Base-by-base conservation (phyloP, 2,888 invertebrate genomes). In the Rhamphomyia laevipes region DNA sequence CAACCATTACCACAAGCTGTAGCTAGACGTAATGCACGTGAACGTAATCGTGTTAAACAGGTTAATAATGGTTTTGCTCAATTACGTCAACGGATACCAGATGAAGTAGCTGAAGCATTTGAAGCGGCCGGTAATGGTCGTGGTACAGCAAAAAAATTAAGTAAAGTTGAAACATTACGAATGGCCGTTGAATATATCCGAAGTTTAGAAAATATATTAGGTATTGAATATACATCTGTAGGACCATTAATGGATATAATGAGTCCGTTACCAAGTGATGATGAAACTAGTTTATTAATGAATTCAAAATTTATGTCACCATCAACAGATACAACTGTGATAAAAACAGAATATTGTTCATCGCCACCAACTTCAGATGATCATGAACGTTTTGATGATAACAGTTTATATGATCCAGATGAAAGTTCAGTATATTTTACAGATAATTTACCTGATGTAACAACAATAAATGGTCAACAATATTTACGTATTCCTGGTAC, bases 171-270 rank as follows among this genome's bases (percentile, higher is more conserved):
- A 70, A 92, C 92, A 0, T 68, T 92, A 40, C 76, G 88, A 44
- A 89, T 90, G 83, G 92, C 91, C 9, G 89, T 92, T 1, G 90
- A 91, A 62, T 92, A 92, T 62, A 92, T 92, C 55, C 73, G 86
- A 54, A 86, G 85, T 54, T 71, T 92, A 46, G 87, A 91, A 65
- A 78, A 78, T 58, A 66, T 91, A 38, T 67, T 91, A 9, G 81
- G 82, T 27, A 78, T 82, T 47, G 82, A 83, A 51, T 67, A 67
- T 45, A 15, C 23, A 23, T 27, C 42, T n/a, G 40, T 18, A 18
- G 15, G 27, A 10, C 5, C 5, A 7, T 35, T 35, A 5, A n/a
- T 9, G 27, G 35, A 33, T 35, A 33, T 27, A 12, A 31, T 35
- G 13, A 33, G 17, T 18, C 17, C 33, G 13, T 10, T 21, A 35